phyloP scores from a whole-genome alignment of 1,140 invertebrate genomes.

The Cataglyphis hispanica region DNA sequence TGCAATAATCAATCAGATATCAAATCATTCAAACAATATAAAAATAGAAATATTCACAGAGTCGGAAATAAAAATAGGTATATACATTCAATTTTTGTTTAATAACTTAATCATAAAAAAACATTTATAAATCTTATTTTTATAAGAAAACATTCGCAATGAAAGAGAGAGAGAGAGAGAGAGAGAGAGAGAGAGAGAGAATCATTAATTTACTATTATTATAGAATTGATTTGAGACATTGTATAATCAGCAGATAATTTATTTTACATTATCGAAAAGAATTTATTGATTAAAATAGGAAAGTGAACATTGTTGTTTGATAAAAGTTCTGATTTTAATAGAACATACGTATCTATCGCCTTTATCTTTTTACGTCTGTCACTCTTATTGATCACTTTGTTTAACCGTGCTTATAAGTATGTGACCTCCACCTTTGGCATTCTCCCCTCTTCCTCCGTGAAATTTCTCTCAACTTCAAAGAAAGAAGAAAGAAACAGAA shows the following conservation, averaged over 20 bases:
- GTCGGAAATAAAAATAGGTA: neutral
- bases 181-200: too few relatives aligned
- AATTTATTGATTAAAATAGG: constrained; percentile 23
- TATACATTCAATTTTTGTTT: neutral
- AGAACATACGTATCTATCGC: constrained; percentile 2
- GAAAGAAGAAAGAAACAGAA: neutral
- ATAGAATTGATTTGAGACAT: neutral
- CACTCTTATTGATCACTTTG: constrained; percentile 62
- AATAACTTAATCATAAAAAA: neutral
- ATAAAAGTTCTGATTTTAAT: constrained; percentile 20
- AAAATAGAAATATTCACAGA: neutral
- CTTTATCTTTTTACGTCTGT: constrained; percentile 24
- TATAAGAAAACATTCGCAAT: neutral
- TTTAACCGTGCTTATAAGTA: constrained; percentile 56
- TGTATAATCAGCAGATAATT: neutral
- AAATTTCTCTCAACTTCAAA: neutral
- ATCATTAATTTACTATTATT: neutral
- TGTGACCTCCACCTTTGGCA: constrained; percentile 62
- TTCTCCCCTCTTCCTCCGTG: constrained; percentile 23
- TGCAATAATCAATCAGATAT: constrained; percentile 12
- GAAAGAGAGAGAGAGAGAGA: too few relatives aligned
- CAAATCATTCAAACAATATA: constrained; percentile 18
- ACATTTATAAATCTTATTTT: neutral
- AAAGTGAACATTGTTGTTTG: neutral
- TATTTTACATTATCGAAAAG: neutral